Evolutionary conservation across 53 echinoderm and acorn worm species (phyloP).

Genomic region (Pentamera pediparva): DNA sequence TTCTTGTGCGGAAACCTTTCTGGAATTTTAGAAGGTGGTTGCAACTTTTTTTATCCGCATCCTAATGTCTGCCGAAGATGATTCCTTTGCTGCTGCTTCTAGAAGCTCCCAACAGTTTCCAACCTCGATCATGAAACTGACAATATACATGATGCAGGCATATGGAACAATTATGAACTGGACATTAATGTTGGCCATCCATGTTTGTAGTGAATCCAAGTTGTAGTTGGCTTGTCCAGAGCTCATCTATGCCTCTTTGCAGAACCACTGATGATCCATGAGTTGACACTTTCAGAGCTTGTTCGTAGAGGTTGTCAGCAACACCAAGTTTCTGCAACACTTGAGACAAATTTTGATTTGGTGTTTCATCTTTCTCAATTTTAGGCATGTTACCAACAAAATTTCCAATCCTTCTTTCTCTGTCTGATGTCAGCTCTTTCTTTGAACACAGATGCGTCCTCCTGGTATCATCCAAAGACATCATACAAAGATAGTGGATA

Average conservation of each 20-base stretch:
- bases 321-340: background rate
- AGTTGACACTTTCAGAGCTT: background rate
- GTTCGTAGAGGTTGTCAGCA: background rate
- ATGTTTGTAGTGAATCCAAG: background rate
- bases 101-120: constrained; percentile 5
- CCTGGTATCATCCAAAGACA: too few species aligned
- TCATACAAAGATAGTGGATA: too few species aligned
- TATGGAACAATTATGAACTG: constrained; percentile 38
- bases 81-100: constrained; percentile 17
- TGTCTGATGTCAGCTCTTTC: too few species aligned
- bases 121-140: constrained; percentile 22
- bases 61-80: background rate
- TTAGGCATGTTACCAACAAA: too few species aligned
- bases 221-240: constrained; percentile 32
- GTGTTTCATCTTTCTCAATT: background rate
- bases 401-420: too few species aligned
- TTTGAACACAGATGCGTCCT: too few species aligned
- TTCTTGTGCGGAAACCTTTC: constrained; percentile 45
- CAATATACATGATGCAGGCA: constrained; percentile 36
- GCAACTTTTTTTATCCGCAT: constrained; percentile 8
- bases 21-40: constrained; percentile 2
- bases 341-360: background rate
- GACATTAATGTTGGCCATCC: constrained; percentile 41
- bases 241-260: constrained; percentile 11
- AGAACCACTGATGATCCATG: constrained; percentile 11